Base-by-base conservation (phyloP, 2,113 vertebrate genomes). In the Bucco capensis region DNA sequence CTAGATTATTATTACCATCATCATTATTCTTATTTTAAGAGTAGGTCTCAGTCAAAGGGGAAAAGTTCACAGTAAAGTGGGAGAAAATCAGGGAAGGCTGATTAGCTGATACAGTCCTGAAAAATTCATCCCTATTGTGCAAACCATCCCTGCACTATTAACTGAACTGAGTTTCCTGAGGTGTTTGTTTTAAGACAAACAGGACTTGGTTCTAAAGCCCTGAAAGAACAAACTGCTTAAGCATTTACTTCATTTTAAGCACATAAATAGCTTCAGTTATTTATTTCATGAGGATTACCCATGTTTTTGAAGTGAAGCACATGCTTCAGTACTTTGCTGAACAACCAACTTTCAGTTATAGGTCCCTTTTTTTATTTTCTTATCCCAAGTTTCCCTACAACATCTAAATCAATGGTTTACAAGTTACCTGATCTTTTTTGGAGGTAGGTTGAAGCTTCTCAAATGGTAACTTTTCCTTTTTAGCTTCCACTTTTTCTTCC, bases 351-450 rank as follows among this genome's bases (percentile, higher is more conserved):
- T 89, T 54, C 31, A 30, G 11, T 79, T 79, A 54, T 2, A 56
- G 12, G 5, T 25, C 23, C 22, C 38, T 66, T 28, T 56, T n/a
- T 19, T 77, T 71, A 57, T 47, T 65, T 87, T 40, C 35, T 23
- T 19, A 23, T n/a, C 60, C 77, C 6, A 1, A 16, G 40, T 73
- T 72, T 88, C 33, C 71, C 23, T 82, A 35, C 35, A 70, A 50
- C 50, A 76, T n/a, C 25, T 60, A 37, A 40, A 70, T 24, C 38
- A 70, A 71, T 56, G 38, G 24, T 65, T 28, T 67, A 19, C 65
- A 71, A 95, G 81, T 98, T 98, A 98, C 98, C 98, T 98, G 97
- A 84, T 97, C 95, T 92, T 96, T 97, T 96, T 76, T 88, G 97
- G 95, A 97, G 90, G 95, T 47, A 70, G 96, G 58, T 31, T 53